These are phyloP conservation scores for Montipora efflorescens DNA, from an alignment of 64 coral and sea anemone genomes.

Conservation along the genomic window DNA sequence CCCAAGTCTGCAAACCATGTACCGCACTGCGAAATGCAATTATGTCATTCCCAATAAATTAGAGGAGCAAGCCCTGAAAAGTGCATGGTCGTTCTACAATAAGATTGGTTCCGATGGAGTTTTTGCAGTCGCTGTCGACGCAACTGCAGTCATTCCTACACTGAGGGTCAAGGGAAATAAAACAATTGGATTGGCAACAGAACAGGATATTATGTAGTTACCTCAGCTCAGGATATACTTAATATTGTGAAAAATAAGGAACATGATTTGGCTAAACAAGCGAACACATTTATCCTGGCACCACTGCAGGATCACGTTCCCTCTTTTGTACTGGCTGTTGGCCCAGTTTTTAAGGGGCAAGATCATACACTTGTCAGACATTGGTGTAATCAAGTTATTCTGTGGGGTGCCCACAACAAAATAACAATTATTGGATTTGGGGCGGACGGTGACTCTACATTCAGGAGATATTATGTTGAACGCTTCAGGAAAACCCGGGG, in stretches of 20 bases:
- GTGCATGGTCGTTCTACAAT: neutral
- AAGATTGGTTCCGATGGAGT: slow-evolving; percentile 24
- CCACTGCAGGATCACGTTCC: slow-evolving; percentile 48
- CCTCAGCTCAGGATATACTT: slow-evolving; percentile 41
- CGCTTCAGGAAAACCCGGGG: slow-evolving; percentile 28
- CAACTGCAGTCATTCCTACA: neutral
- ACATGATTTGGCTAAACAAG: slow-evolving; percentile 43
- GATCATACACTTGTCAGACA: slow-evolving; percentile 22
- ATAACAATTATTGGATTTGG: slow-evolving; percentile 32
- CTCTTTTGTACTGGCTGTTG: slow-evolving; percentile 21
- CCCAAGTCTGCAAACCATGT: neutral
- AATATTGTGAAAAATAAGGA: slow-evolving; percentile 20
- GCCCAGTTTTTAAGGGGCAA: slow-evolving; percentile 43
- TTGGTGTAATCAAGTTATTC: slow-evolving; percentile 35
- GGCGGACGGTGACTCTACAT: slow-evolving; percentile 40
- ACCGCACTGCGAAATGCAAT: too few relatives aligned
- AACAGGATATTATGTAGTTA: slow-evolving; percentile 10
- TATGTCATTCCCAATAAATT: neutral
- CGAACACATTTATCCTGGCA: slow-evolving; percentile 55
- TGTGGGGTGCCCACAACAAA: slow-evolving; percentile 24
- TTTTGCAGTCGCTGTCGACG: slow-evolving; percentile 16
- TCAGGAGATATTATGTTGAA: slow-evolving; percentile 40
- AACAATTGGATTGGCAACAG: slow-evolving; percentile 20
- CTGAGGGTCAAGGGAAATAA: slow-evolving; percentile 32
- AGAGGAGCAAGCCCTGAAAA: neutral